A percentile compares a stretch with the other conserved stretches of the same genome.
Conservation (phyloP, 1,140 invertebrate species). For the Aphelenchoides fujianensis region DNA sequence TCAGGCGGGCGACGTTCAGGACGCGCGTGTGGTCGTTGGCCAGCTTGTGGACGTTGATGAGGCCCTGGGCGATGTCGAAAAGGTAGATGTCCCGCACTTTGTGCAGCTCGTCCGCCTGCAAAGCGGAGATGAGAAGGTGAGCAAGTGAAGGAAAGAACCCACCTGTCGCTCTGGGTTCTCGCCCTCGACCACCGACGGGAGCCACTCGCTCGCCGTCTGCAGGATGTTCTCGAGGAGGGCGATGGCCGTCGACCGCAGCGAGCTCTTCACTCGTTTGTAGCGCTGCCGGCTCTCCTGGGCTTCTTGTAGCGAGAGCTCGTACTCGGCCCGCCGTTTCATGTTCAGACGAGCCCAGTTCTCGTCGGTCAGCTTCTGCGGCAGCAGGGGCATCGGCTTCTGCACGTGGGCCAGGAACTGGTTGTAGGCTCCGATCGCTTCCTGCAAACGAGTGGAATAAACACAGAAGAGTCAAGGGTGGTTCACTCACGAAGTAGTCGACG, state of each 20-base stretch:
- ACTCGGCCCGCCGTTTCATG: conserved; percentile 37
- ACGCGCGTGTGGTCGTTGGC: conserved; percentile 36
- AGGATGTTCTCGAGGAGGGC: conserved; percentile 39
- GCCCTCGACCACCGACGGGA: conserved; percentile 23
- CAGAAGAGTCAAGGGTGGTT: neutral
- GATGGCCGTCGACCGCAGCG: conserved; percentile 24
- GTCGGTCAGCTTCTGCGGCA: conserved; percentile 38
- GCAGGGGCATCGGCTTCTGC: conserved; percentile 28
- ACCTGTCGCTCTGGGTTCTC: neutral
- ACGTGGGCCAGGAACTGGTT: conserved; percentile 31
- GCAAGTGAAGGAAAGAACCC: neutral
- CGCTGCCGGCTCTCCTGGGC: conserved; percentile 40
- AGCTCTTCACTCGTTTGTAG: neutral
- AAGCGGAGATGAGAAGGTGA: neutral
- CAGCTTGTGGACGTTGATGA: conserved; percentile 32
- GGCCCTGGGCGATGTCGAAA: conserved; percentile 27
- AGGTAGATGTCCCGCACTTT: conserved; percentile 37
- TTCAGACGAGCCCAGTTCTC: conserved; percentile 46
- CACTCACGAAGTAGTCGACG: conserved; percentile 41
- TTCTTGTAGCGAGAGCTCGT: conserved; percentile 41
- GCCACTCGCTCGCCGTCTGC: conserved; percentile 31
- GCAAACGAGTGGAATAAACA: neutral
- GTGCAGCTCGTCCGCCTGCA: conserved; percentile 22
- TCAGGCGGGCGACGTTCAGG: conserved; percentile 35
- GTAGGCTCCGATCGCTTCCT: conserved; percentile 43